Percentiles rank a stretch among this genome's conserved stretches.
Conservation (phyloP, 1,140 invertebrate genomes). For the Subanguina moxae region DNA sequence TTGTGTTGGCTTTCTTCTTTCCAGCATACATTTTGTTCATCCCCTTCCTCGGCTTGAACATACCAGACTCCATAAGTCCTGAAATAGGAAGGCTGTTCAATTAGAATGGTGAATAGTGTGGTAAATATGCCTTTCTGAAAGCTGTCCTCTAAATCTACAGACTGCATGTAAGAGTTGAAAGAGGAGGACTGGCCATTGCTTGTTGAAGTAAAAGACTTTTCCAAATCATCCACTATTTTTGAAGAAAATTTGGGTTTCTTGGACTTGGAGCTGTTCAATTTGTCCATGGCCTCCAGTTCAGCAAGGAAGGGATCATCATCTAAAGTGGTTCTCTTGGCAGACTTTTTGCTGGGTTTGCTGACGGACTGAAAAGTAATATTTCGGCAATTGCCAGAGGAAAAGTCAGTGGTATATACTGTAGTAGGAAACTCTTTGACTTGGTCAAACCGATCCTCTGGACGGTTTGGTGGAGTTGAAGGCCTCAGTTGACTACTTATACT, state of each 20-base stretch:
- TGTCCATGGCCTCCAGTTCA: slow-evolving; percentile 15
- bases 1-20: slow-evolving; percentile 23
- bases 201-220: slow-evolving; percentile 8
- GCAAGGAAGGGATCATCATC: slow-evolving; percentile 18
- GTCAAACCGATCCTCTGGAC: too few relatives aligned
- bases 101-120: too few relatives aligned
- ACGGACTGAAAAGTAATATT: too few relatives aligned
- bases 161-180: neutral
- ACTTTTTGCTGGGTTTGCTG: too few relatives aligned
- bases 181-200: slow-evolving; percentile 1
- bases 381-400: too few relatives aligned
- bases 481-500: too few relatives aligned
- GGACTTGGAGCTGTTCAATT: slow-evolving; percentile 13
- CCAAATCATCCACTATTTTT: slow-evolving; percentile 8
- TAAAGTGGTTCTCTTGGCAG: too few relatives aligned
- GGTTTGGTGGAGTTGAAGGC: too few relatives aligned
- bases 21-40: slow-evolving; percentile 54
- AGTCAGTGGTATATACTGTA: too few relatives aligned
- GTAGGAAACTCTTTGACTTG: too few relatives aligned
- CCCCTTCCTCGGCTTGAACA: slow-evolving; percentile 28
- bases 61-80: neutral
- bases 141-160: neutral
- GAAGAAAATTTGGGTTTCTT: slow-evolving; percentile 15
- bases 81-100: too few relatives aligned
- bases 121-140: too few relatives aligned